These are phyloP conservation scores for Amphiprion ocellaris DNA, from an alignment of 2,113 vertebrate genomes.

Conservation along the genomic window DNA sequence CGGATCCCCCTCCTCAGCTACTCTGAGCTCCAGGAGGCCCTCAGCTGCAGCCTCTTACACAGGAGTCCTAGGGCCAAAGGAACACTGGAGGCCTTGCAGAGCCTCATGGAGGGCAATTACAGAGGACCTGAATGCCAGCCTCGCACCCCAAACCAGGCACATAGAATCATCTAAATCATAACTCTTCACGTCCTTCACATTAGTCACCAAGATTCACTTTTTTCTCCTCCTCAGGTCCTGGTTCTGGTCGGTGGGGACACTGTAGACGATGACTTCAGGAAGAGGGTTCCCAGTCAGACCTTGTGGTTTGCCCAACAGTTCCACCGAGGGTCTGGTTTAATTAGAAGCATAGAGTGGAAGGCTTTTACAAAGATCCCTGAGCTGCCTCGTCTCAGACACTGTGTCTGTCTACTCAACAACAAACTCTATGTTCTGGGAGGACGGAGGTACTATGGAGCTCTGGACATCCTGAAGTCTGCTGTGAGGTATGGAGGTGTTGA, in stretches of 20 bases:
- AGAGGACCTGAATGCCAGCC: conserved; percentile 21
- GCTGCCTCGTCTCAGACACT: conserved; percentile 40
- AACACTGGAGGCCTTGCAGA: background rate
- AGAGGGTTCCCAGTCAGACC: conserved; percentile 37
- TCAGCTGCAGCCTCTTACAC: conserved; percentile 19
- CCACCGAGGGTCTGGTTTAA: conserved; percentile 25
- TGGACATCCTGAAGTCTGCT: conserved; percentile 43
- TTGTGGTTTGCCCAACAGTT: conserved; percentile 50
- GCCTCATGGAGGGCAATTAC: conserved; percentile 27
- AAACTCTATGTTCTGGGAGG: conserved; percentile 49
- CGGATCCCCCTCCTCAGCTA: conserved; percentile 27
- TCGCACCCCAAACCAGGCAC: conserved; percentile 32
- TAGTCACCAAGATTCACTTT: background rate
- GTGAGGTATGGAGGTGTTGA: conserved; percentile 1
- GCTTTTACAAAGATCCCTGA: conserved; percentile 28
- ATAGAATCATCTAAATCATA: background rate
- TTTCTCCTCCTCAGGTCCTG: conserved; percentile 25
- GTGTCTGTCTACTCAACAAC: conserved; percentile 38
- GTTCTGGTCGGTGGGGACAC: conserved; percentile 50
- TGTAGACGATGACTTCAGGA: conserved; percentile 42
- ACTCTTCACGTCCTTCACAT: background rate
- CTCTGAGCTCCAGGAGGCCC: conserved; percentile 33
- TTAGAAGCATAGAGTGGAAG: conserved; percentile 46
- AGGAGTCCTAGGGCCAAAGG: background rate
- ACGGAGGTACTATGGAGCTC: conserved; percentile 44